phyloP scores from a whole-genome alignment of 2,888 invertebrate species.

The Arenicola marina region DNA sequence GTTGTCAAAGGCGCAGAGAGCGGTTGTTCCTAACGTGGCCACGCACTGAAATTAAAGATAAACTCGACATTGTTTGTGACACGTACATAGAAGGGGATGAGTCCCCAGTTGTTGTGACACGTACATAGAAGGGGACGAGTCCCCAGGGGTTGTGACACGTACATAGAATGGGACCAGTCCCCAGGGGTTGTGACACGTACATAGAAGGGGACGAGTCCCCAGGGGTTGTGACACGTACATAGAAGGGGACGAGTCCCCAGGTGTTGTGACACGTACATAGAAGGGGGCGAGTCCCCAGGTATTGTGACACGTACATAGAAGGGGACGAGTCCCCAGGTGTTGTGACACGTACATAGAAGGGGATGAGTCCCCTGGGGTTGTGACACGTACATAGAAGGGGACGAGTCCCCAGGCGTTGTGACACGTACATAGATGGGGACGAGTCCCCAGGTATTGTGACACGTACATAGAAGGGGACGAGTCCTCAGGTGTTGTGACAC shows the following conservation, averaged over 20 bases:
- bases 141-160: too few relatives aligned
- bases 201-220: conserved; percentile 58
- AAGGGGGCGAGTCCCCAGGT: conserved; percentile 59
- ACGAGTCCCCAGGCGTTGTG: conserved; percentile 53
- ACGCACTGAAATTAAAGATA: conserved; percentile 72
- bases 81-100: conserved; percentile 59
- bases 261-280: conserved; percentile 57
- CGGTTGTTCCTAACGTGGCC: conserved; percentile 94
- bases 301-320: conserved; percentile 59
- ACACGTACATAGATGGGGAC: conserved; percentile 59
- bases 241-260: conserved; percentile 59
- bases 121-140: conserved; percentile 58
- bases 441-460: too few relatives aligned
- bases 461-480: conserved; percentile 59
- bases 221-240: too few relatives aligned
- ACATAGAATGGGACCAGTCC: conserved; percentile 60
- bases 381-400: conserved; percentile 59
- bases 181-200: too few relatives aligned
- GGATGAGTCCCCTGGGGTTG: conserved; percentile 57
- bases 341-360: conserved; percentile 59
- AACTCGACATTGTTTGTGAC: too few relatives aligned
- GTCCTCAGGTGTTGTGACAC: too few relatives aligned
- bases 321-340: conserved; percentile 57
- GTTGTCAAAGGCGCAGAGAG: conserved; percentile 94
- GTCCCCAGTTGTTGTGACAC: conserved; percentile 51